phyloP scores from a whole-genome alignment of 2,888 invertebrate genomes.

The Stictocephala bisonia region DNA sequence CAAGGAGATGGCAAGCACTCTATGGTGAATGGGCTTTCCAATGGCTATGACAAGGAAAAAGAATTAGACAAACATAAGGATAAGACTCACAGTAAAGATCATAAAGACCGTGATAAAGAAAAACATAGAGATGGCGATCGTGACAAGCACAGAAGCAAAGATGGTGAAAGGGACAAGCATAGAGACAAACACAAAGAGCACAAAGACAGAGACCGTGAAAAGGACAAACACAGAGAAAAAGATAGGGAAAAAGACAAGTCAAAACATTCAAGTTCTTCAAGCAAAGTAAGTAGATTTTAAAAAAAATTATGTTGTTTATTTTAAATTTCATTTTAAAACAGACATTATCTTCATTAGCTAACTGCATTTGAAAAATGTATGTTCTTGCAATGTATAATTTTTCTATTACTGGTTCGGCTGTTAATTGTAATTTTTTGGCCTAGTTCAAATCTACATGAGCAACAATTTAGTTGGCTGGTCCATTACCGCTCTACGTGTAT shows the following conservation, averaged over 20 bases:
- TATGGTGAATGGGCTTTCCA: slow-evolving; percentile 57
- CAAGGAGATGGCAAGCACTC: slow-evolving; percentile 38
- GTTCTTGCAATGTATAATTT: no score
- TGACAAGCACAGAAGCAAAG: slow-evolving; percentile 66
- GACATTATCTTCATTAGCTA: no score
- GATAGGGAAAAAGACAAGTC: slow-evolving; percentile 63
- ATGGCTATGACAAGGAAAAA: slow-evolving; percentile 55
- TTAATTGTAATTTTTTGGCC: no score
- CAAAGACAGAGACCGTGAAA: slow-evolving; percentile 70
- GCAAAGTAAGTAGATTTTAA: slow-evolving; percentile 35
- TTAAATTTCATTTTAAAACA: no score
- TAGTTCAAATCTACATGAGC: no score
- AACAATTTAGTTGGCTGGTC: no score
- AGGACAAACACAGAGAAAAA: slow-evolving; percentile 65
- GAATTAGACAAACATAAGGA: slow-evolving; percentile 66
- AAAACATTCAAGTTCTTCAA: slow-evolving; percentile 50
- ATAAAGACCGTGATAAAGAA: slow-evolving; percentile 66
- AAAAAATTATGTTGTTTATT: no score
- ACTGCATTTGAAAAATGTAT: no score
- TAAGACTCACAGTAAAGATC: slow-evolving; percentile 61
- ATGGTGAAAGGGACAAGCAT: slow-evolving; percentile 65
- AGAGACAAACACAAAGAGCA: slow-evolving; percentile 66
- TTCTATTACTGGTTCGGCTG: no score
- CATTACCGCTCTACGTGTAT: no score
- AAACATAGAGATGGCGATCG: slow-evolving; percentile 63